phyloP scores from a whole-genome alignment of 37 sponge, comb jelly and placozoan species.

The Haliclona indistincta region DNA sequence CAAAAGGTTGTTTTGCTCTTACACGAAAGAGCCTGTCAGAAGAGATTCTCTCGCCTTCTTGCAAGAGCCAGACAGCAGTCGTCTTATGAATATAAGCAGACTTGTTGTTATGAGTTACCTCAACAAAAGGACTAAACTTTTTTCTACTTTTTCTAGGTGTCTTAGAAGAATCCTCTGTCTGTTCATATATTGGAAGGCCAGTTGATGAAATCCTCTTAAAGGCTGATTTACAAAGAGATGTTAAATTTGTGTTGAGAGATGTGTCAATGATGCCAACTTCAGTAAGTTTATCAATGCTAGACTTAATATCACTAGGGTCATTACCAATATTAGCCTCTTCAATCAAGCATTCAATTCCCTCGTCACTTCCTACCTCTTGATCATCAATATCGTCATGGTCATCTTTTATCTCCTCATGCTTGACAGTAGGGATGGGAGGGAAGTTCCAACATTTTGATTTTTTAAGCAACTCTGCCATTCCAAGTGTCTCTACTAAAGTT shows the following conservation, averaged over 20 bases:
- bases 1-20: slow-evolving; percentile 38
- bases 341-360: background rate
- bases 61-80: slow-evolving; percentile 55
- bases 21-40: slow-evolving; percentile 46
- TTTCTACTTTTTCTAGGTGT: too few species aligned
- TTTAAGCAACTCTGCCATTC: slow-evolving; percentile 31
- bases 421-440: slow-evolving; percentile 13
- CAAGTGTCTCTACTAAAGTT: slow-evolving; percentile 21
- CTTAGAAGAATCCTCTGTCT: background rate
- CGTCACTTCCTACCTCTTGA: background rate
- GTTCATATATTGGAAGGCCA: background rate
- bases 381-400: background rate
- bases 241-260: too few species aligned
- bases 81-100: slow-evolving; percentile 30
- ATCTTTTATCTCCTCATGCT: background rate
- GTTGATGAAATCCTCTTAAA: background rate
- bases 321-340: background rate
- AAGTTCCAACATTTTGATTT: background rate
- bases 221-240: too few species aligned
- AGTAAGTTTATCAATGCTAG: too few species aligned
- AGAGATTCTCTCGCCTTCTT: slow-evolving; percentile 51
- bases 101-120: slow-evolving; percentile 1
- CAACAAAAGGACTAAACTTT: slow-evolving; percentile 33
- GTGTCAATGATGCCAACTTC: too few species aligned
- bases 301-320: background rate